Evolutionary conservation across 1,140 invertebrate genomes (phyloP), one percentile per base, ranked within the genome.

Genomic region (Pogonomyrmex californicus): DNA sequence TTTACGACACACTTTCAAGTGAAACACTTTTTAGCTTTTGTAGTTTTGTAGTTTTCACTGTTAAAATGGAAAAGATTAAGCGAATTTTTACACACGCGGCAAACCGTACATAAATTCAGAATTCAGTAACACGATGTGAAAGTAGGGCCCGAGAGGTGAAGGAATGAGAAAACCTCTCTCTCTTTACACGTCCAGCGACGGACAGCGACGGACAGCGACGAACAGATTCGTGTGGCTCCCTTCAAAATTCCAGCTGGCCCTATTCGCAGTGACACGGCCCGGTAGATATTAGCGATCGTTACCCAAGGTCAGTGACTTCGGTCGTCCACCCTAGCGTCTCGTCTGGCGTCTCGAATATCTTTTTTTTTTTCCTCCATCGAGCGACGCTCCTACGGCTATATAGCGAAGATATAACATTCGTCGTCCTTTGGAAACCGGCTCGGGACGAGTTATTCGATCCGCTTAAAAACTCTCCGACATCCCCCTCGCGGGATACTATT

Each of bases 291-390:
- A 54, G 38, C 90, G 82, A 92, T 91, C 91, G 90, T 92, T 92
- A 88, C 54, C 79, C 90, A 92, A 91, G 91, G 91, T 92, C 91
- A 92, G 91, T 92, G 91, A 91, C 91, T 92, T 79, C 90, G 90
- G 88, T 78, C 91, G 85, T 91, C 91, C 86, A 92, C 90, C 91
- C 66, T 82, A 58, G 38, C 47, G 63, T 71, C 66, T 71, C 88
- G 86, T 88, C 88, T 82, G 65, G 70, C 68, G 60, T 58, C 51
- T 90, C 82, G 58, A 86, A 88, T 86, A 73, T 88, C 88, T 88
- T 90, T 87, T 71, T 44, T 7, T 81, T 77, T 81, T 79, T 63
- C 66, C 63, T 82, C 75, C 75, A 76, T 81, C 65, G 54, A 49
- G 12, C 62, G 58, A 66, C 54, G 23, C 38, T 81, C 70, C 62